Evolutionary conservation across 2,888 invertebrate species (phyloP), one percentile per base, ranked within the genome.

Genomic region (Schizotus pectinicornis): DNA sequence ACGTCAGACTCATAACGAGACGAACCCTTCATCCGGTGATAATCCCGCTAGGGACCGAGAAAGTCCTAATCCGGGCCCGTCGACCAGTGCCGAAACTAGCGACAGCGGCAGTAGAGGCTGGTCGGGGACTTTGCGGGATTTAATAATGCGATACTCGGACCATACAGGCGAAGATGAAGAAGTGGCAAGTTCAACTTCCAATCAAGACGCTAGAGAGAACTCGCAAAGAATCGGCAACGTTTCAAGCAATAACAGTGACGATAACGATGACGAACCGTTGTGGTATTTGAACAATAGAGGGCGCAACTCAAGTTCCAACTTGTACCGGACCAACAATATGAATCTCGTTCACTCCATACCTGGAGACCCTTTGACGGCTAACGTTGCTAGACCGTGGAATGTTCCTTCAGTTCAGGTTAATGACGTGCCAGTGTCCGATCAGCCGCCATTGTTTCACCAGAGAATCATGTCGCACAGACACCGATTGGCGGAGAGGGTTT

Each of bases 391-490:
- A 39, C 59, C 65, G 1, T 74, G 72, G 72, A 74, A 68, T 48
- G 67, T 74, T 7, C 74, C 74, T 5, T 65, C 69, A 6, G 83
- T 88, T 67, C 86, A 85, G 65, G 84, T 88, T 32, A 87, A 86
- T 63, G 86, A 88, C 66, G 80, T 84, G n/a, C 83, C 83, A 0
- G 74, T 82, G 1, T 74, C 76, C 7, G 81, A 82, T 49, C 73
- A 72, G 9, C 61, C 69, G 3, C 62, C 56, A 6, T n/a, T 55
- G 22, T 62, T 67, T 41, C 57, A 64, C 7, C 67, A 66, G 30
- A 61, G 67, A 11, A 33, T 68, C 31, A 50, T 69, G 46, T 56
- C 63, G 9, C 71, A 66, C 33, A 53, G 58, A 46, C 73, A 75
- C 46, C 65, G 77, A 2, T 67, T 77, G 33, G 71, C 74, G 5